Percentiles rank a stretch among this genome's conserved stretches.
Evolutionary conservation across 2,797 vertebrate genomes (phyloP).

Genomic region (Coendou prehensilis): DNA sequence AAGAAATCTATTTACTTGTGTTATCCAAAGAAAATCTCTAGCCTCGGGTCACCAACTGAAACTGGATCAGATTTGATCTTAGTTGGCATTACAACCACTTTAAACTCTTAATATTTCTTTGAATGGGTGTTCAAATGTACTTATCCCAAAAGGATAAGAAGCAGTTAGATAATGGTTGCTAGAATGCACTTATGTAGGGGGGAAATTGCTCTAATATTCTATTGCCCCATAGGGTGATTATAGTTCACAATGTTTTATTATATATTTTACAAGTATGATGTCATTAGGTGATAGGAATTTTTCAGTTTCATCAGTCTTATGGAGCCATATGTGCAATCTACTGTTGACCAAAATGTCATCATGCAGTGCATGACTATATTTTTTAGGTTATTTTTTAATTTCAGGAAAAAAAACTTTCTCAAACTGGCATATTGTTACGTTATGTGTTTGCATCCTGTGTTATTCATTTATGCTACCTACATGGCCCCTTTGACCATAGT

Average conservation of each 20-base stretch:
- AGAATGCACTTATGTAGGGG: not conserved
- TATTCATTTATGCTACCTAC: not conserved
- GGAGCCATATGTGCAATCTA: not conserved
- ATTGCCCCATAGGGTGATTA: not conserved
- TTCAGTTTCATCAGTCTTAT: not conserved
- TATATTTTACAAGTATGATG: not conserved
- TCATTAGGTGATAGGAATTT: not conserved
- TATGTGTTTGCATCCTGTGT: not conserved
- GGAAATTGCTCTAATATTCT: not conserved
- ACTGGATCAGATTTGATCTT: not conserved
- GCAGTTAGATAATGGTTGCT: not conserved
- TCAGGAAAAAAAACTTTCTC: not conserved
- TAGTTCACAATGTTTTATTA: not conserved
- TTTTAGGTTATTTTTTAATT: not conserved
- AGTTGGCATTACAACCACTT: not conserved
- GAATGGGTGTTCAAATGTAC: not conserved
- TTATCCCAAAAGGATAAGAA: not conserved
- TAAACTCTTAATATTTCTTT: slow-evolving; percentile 1
- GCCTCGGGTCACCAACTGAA: not conserved
- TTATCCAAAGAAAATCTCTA: not conserved
- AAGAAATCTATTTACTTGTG: slow-evolving; percentile 20
- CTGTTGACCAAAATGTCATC: not conserved
- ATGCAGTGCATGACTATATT: not conserved
- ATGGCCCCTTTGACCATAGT: not conserved
- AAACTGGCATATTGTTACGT: not conserved